Base-by-base conservation (phyloP, 2,797 vertebrate species). In the Leptoclinus maculatus region DNA sequence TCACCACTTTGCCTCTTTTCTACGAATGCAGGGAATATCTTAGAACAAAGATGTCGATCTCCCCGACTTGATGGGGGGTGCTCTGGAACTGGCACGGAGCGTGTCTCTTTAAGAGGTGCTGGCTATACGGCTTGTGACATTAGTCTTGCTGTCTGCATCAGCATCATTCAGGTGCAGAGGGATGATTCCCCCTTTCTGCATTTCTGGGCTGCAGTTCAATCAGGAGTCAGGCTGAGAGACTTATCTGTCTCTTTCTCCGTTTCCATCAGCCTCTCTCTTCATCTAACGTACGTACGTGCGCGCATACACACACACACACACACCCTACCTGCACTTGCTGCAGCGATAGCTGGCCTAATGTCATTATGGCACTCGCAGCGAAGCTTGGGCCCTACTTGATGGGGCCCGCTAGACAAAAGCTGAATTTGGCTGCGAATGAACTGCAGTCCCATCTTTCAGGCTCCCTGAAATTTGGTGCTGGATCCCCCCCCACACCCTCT, bases 171-270 rank as follows among this genome's bases (percentile, higher is more conserved):
- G 60, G 79, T 39, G 58, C 54, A 56, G 34, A 54, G 59, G 45
- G 36, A 71, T 36, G 10, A 86, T 83, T 86, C 67, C 63, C 13
- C 70, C 59, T 70, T 34, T 41, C 54, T 93, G 76, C 76, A 80
- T 87, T 84, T 86, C 82, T 90, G 80, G 87, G 83, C 80, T 85
- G 45, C 82, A 59, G 83, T 89, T 91, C 84, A 90, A 83, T 89
- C 83, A 82, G 54, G 56, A 79, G 59, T 84, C 64, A 32, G 38
- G 64, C 75, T 81, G 72, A 83, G 66, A 82, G 76, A 81, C 66
- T 90, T 78, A 82, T 91, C 78, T 64, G 62, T 76, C 58, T 66
- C 63, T 77, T 60, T 63, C 70, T 27, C 51, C 12, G 2, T 25
- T 13, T 62, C 43, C 65, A 68, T 82, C 74, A 67, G 66, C 25